Evolutionary conservation across 1,140 invertebrate genomes (phyloP).

Genomic region (Pomacea maculata): DNA sequence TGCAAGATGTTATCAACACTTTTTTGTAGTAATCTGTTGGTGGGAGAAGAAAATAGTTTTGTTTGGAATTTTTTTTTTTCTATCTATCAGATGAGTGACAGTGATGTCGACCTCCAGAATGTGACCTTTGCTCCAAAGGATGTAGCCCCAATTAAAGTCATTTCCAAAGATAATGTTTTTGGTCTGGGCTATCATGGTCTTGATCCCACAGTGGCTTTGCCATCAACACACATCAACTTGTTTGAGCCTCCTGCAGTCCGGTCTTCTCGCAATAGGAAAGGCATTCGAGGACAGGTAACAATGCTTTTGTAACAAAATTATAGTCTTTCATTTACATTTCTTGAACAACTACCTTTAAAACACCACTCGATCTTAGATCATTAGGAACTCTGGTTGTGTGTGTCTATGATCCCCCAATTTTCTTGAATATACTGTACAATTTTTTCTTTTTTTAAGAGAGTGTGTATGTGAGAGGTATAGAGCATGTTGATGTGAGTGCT

Average conservation of each 20-base stretch:
- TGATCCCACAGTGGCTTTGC: conserved; percentile 49
- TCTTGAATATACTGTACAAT: no score
- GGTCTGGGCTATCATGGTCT: conserved; percentile 89
- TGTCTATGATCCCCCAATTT: no score
- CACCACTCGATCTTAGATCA: no score
- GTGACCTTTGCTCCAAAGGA: conserved; percentile 79
- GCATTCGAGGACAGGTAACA: conserved; percentile 79
- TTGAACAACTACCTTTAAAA: no score
- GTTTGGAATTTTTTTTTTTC: neutral
- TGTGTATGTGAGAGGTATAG: no score
- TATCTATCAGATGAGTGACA: conserved; percentile 64
- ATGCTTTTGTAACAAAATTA: no score
- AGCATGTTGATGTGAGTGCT: no score
- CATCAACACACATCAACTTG: conserved; percentile 53
- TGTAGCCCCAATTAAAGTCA: conserved; percentile 73
- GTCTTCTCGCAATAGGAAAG: conserved; percentile 65
- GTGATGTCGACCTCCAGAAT: conserved; percentile 48
- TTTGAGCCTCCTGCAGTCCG: conserved; percentile 50
- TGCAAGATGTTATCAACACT: neutral
- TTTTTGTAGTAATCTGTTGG: neutral
- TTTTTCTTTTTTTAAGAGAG: no score
- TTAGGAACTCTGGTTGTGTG: no score
- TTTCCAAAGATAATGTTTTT: conserved; percentile 76
- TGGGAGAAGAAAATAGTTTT: neutral
- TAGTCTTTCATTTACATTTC: no score